These are phyloP conservation scores for Syrista parreyssii DNA, from an alignment of 2,888 invertebrate species.

Conservation along the genomic window DNA sequence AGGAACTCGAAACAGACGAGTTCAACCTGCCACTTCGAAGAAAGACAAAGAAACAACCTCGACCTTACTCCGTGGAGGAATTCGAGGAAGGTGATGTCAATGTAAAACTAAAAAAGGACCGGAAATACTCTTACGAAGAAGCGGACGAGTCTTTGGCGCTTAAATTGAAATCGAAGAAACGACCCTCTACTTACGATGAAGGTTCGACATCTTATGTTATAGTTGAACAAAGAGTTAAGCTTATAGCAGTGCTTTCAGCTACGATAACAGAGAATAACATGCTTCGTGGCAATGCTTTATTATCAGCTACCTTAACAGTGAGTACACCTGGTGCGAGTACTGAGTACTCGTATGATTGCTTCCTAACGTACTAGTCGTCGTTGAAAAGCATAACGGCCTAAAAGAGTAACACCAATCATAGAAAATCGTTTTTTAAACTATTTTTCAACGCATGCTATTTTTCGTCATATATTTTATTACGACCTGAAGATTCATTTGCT, in stretches of 20 bases:
- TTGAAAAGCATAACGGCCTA: constrained; percentile 62
- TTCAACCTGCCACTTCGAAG: constrained; percentile 60
- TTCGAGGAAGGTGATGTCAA: constrained; percentile 67
- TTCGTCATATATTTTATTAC: constrained; percentile 2
- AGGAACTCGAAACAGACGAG: constrained; percentile 60
- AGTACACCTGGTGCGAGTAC: not conserved
- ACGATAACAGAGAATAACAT: constrained; percentile 17
- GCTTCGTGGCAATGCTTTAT: constrained; percentile 4
- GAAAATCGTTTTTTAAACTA: not conserved
- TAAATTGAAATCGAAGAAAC: constrained; percentile 77
- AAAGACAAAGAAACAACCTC: constrained; percentile 48
- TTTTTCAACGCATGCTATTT: not conserved
- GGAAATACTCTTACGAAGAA: constrained; percentile 66
- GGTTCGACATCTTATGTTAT: constrained; percentile 67
- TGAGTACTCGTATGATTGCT: not conserved
- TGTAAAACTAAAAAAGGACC: constrained; percentile 63
- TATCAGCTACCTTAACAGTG: not conserved
- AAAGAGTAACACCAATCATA: constrained; percentile 26
- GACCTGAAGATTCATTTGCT: constrained; percentile 21
- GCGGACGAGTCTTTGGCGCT: constrained; percentile 77
- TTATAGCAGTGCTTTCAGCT: constrained; percentile 37
- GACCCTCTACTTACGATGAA: constrained; percentile 75
- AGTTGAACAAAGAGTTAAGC: constrained; percentile 1
- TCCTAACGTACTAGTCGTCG: constrained; percentile 32
- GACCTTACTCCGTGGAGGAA: constrained; percentile 68